A percentile compares a stretch with the other conserved stretches of the same genome.
Evolutionary conservation across 1,140 invertebrate genomes (phyloP).

Genomic region (Coenobita brevimanus): DNA sequence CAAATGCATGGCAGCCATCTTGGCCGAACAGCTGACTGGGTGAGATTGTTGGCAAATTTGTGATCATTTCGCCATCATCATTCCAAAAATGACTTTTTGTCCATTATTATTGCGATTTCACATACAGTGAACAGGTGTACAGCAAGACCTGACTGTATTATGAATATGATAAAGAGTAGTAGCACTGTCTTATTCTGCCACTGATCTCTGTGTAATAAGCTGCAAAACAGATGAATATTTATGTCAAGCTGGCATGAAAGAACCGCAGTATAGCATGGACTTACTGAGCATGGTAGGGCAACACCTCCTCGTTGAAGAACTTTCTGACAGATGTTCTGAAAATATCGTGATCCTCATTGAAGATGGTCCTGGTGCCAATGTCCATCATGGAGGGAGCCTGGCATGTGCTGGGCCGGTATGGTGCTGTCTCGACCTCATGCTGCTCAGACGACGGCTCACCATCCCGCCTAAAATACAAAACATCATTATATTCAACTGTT

Average conservation of each 20-base stretch:
- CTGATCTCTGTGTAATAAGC: neutral
- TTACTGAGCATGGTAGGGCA: conserved; percentile 74
- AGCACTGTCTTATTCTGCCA: too few relatives aligned
- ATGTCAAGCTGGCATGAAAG: neutral
- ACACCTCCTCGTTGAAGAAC: conserved; percentile 75
- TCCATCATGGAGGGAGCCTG: conserved; percentile 73
- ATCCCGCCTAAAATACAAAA: conserved; percentile 21
- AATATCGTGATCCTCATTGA: conserved; percentile 75
- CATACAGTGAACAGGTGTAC: too few relatives aligned
- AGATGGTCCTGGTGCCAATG: conserved; percentile 75
- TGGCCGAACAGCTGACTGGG: too few relatives aligned
- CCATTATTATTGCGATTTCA: too few relatives aligned
- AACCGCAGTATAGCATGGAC: conserved; percentile 46
- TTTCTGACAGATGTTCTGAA: conserved; percentile 74
- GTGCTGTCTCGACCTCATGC: neutral
- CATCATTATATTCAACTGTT: neutral
- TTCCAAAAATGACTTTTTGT: too few relatives aligned
- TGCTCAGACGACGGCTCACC: conserved; percentile 20
- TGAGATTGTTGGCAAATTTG: too few relatives aligned
- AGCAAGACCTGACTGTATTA: too few relatives aligned
- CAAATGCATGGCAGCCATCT: too few relatives aligned
- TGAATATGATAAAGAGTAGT: too few relatives aligned
- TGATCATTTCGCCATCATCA: too few relatives aligned
- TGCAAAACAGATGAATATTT: neutral
- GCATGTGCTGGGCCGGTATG: conserved; percentile 38